phyloP scores from a whole-genome alignment of 2,888 invertebrate genomes.

The Ditula angustiorana region DNA sequence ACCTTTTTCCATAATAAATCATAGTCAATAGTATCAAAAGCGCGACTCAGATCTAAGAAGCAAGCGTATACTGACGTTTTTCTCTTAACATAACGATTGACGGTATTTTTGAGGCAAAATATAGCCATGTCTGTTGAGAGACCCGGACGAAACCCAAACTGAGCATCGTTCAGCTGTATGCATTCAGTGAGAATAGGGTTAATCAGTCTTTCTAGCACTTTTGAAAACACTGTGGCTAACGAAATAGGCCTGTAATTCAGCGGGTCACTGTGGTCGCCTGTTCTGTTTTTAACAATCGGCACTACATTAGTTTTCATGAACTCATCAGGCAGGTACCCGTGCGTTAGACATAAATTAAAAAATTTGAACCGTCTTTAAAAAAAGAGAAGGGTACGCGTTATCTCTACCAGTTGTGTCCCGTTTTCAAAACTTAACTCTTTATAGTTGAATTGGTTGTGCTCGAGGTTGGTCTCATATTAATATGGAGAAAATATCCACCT shows the following conservation, averaged over 20 bases:
- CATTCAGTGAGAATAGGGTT: background rate
- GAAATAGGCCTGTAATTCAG: conserved; percentile 1
- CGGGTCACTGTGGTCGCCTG: background rate
- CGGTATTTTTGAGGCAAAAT: conserved; percentile 1
- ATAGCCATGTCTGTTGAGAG: conserved; percentile 6
- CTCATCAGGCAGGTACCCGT: background rate
- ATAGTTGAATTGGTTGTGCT: too few species aligned
- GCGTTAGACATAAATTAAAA: too few species aligned
- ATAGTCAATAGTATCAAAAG: too few species aligned
- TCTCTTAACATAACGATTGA: conserved; percentile 12
- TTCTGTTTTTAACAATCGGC: conserved; percentile 9
- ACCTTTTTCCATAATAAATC: background rate
- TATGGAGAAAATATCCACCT: too few species aligned
- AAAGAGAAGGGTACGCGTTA: too few species aligned
- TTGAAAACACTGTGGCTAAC: conserved; percentile 1
- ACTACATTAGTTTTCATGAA: background rate
- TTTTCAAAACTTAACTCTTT: too few species aligned
- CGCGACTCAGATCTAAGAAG: conserved; percentile 24
- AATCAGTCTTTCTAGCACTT: background rate
- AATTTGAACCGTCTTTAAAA: too few species aligned
- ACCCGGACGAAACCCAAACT: conserved; percentile 13
- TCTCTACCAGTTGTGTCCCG: too few species aligned
- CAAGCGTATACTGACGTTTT: conserved; percentile 23
- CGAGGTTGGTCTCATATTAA: too few species aligned
- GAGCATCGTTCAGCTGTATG: conserved; percentile 12